Evolutionary conservation across 2,888 invertebrate genomes (phyloP), one percentile per base, ranked within the genome.

Genomic region (Trissoscelio sp.): DNA sequence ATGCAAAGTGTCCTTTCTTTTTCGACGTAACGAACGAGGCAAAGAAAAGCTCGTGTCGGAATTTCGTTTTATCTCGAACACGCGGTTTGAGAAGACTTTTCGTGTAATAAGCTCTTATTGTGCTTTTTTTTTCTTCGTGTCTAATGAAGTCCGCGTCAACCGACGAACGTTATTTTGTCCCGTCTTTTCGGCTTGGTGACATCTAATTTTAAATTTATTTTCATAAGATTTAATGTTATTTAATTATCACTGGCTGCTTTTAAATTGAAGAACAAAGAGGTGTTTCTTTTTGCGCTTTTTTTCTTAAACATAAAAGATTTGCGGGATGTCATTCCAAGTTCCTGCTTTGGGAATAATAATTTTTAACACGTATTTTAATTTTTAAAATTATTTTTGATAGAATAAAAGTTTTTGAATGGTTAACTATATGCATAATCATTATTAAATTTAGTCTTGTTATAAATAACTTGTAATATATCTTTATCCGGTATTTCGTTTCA

Each of bases 201-300:
- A 64, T 64, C 62, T 78, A 78, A 70, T 78, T 78, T 78, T 58
- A 64, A 55, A 64, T 78, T 42, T 44, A 62, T 62, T 70, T 70
- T 55, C 39, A 62, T 34, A 12, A 57, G 62, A 64, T 77, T 64
- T 73, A 20, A 20, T 24, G 18, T 69, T 64, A 37, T 78, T 66
- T 78, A 78, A 78, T 78, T 78, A 70, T 28, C 55, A 20, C 46
- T 16, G 53, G 55, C 18, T 75, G 58, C 37, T 51, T 66, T 66
- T 39, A 57, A 75, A 58, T 75, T 66, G 24, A 24, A 28, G 37
- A 46, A 74, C 74, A 74, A 74, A 74, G 64, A 24, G 16, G 2
- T 37, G 28, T n/a, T 20, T 20, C 14, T 46, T 24, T 14, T 64
- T 46, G 44, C 18, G 53, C 14, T 22, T 55, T 57, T 14, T 57